Conservation (phyloP, 2,113 vertebrate species). For the Dromiciops gliroides region DNA sequence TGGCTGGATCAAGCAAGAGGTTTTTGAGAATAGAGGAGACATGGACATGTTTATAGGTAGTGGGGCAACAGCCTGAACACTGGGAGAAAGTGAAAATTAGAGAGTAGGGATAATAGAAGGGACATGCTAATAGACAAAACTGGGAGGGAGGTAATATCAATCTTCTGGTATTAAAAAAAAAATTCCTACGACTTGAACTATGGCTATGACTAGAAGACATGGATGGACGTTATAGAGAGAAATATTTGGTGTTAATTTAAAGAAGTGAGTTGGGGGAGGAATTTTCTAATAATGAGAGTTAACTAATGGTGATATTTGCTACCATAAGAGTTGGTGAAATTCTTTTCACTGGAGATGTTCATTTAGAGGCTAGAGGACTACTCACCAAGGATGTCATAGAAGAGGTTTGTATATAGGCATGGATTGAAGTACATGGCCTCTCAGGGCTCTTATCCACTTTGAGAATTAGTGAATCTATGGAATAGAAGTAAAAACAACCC, state of each 20-base stretch:
- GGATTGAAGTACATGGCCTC: neutral
- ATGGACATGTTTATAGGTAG: neutral
- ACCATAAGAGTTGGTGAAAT: neutral
- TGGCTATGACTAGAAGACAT: neutral
- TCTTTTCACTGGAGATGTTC: neutral
- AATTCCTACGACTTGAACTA: too few relatives aligned
- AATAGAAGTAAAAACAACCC: neutral
- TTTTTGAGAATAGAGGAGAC: neutral
- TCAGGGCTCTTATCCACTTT: neutral
- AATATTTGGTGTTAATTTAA: too few relatives aligned
- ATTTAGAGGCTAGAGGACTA: neutral
- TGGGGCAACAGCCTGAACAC: neutral
- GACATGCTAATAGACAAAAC: neutral
- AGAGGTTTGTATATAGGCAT: neutral
- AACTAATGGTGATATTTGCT: neutral
- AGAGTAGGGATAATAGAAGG: neutral
- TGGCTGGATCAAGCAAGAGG: neutral
- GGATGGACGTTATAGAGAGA: too few relatives aligned
- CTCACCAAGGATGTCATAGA: neutral
- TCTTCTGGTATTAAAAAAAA: neutral
- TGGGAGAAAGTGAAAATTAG: neutral
- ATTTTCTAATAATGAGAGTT: neutral
- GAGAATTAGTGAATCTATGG: neutral
- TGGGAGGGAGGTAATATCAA: neutral
- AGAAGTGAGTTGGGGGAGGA: neutral